These are phyloP conservation scores for Drosophila parvula DNA, from an alignment of 1,140 invertebrate species.

Conservation along the genomic window DNA sequence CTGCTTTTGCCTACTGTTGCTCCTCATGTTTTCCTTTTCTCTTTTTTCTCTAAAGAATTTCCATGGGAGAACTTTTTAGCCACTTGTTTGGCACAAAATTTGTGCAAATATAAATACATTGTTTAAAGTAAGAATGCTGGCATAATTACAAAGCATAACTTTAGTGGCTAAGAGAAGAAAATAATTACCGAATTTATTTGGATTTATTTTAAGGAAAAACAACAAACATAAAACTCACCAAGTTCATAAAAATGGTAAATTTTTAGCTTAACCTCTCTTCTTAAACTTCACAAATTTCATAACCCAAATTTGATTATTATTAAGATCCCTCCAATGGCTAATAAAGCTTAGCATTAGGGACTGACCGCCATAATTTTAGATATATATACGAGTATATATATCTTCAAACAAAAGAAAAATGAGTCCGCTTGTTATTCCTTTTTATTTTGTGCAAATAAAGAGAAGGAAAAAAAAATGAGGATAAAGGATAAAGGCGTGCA, in stretches of 20 bases:
- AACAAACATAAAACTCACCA: neutral
- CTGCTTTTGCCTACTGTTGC: conserved; percentile 15
- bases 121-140: neutral
- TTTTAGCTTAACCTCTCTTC: neutral
- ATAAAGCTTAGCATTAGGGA: conserved; percentile 11
- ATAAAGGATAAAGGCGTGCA: neutral
- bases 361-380: neutral
- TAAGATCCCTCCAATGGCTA: neutral
- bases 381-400: neutral
- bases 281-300: neutral
- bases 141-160: neutral
- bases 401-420: conserved; percentile 1
- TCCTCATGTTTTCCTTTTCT: neutral
- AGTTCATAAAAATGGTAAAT: neutral
- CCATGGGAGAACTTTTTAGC: conserved; percentile 10
- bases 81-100: conserved; percentile 26
- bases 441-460: neutral
- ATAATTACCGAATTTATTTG: neutral
- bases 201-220: neutral
- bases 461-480: neutral
- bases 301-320: neutral
- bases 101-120: conserved; percentile 12
- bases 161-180: neutral
- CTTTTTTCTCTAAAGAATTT: neutral
- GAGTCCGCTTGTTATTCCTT: neutral